Base-by-base conservation (phyloP, 2,797 vertebrate species). In the Brachyalestes nurse region DNA sequence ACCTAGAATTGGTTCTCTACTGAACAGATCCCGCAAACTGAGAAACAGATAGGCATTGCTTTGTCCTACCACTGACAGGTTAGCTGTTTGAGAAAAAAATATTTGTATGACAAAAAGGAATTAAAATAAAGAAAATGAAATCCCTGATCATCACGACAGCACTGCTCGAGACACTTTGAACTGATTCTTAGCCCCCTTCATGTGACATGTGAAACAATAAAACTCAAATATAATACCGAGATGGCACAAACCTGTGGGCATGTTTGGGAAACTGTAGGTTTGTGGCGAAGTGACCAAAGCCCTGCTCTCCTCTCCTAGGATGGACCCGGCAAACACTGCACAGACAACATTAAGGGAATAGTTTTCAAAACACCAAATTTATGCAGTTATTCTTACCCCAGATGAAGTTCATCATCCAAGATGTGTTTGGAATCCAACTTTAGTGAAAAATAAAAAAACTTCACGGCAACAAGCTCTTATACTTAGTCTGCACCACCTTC, bases 11-110 rank as follows among this genome's bases (percentile, higher is more conserved):
- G 55, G 38, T 28, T 34, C 13, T 1, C 21, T 82, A 3, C 40
- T 38, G 7, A 5, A 16, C 57, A 71, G 67, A 28, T 51, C 51
- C n/a, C 1, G 64, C 9, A 77, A 57, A 23, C 1, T 57, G 25
- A 83, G 77, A 79, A 83, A 79, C 23, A 21, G 4, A 49, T 17
- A 79, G 3, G 57, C 77, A n/a, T 70, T 6, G 28, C 81, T 83
- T 73, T 75, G 71, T 62, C 13, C 76, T 19, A 5, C 13, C 14
- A 64, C 81, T 83, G 72, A 21, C 21, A 42, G 38, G 16, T 23
- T 4, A 71, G 21, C 57, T 38, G 5, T 34, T 34, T 34, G 34
- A 34, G 34, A 61, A 75, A 66, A 19, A 65, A 38, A 65, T 14
- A 6, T 23, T 13, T 23, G 23, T 14, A 23, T 6, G 21, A 57